Base-by-base conservation (phyloP, 53 echinoderm and acorn worm species). In the Hippasteria phrygiana region DNA sequence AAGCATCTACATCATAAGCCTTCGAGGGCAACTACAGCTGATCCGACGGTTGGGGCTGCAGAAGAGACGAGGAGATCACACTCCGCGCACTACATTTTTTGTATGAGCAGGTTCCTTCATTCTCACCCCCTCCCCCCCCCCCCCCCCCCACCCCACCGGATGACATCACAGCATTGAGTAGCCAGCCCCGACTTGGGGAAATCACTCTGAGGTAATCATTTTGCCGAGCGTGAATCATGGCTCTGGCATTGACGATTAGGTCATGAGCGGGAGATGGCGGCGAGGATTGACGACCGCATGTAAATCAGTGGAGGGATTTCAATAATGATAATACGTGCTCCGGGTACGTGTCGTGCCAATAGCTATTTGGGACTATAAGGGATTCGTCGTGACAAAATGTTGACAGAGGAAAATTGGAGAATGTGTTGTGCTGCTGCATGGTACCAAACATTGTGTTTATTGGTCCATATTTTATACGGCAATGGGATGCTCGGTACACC, bases 281-380 rank as follows among this genome's bases (percentile, higher is more conserved):
- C 32, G 45, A 3, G 34, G 53, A 76, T 50, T 76, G 76, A 76
- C 20, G 76, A 47, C 47, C 34, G 34, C 35, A 33, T 76, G 34
- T 43, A 31, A 75, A 75, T 75, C 75, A 45, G 17, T 13, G 29
- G 28, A 28, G 26, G 28, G 33, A 2, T 59, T 59, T 59, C 26
- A 22, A 59, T 59, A 24, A 59, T 6, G 59, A 7, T 24, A 26
- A n/a, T 8, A 5, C 70, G 16, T 41, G 12, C 41, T n/a, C 73
- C 22, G 45, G 47, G 50, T 13, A 59, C 78, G 78, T 78, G 78
- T 62, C 39, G 78, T 59, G 78, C 78, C 78, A 20, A 78, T 18
- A 78, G 78, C 78, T 78, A 37, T 78, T 59, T 22, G 59, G 12
- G 51, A 76, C 17, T 16, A 50, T 73, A 50, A 76, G 20, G 50